Evolutionary conservation across 2,113 vertebrate genomes (phyloP).

Genomic region (Eretmochelys imbricata): DNA sequence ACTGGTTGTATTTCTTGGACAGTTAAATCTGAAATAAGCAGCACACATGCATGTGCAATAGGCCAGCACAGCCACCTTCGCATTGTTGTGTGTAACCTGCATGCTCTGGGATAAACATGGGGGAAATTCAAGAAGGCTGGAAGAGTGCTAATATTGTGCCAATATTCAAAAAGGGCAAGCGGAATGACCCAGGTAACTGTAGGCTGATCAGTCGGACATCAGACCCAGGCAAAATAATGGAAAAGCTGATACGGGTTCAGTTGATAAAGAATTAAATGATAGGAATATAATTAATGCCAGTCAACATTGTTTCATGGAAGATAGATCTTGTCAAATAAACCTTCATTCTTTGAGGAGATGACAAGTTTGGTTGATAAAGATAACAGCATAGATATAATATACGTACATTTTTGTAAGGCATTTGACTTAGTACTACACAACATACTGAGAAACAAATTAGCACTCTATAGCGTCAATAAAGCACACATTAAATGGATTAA

Average conservation of each 20-base stretch:
- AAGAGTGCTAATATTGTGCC: slow-evolving; percentile 22
- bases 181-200: slow-evolving; percentile 55
- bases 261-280: slow-evolving; percentile 55
- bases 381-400: slow-evolving; percentile 27
- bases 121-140: slow-evolving; percentile 52
- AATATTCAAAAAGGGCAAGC: slow-evolving; percentile 30
- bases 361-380: background rate
- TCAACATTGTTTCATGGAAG: slow-evolving; percentile 34
- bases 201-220: slow-evolving; percentile 56
- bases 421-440: slow-evolving; percentile 40
- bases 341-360: background rate
- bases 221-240: background rate
- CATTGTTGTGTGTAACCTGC: fast-evolving
- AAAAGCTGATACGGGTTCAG: slow-evolving; percentile 2
- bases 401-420: background rate
- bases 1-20: background rate
- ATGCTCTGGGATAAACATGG: fast-evolving
- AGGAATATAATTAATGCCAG: slow-evolving; percentile 46
- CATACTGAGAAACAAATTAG: slow-evolving; percentile 41
- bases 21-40: background rate
- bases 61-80: background rate
- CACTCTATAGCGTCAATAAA: slow-evolving; percentile 38
- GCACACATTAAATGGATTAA: slow-evolving; percentile 5
- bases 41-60: background rate
- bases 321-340: slow-evolving; percentile 46